These are phyloP conservation scores for Microtus montanus DNA, from an alignment of 2,113 vertebrate species.

Conservation along the genomic window DNA sequence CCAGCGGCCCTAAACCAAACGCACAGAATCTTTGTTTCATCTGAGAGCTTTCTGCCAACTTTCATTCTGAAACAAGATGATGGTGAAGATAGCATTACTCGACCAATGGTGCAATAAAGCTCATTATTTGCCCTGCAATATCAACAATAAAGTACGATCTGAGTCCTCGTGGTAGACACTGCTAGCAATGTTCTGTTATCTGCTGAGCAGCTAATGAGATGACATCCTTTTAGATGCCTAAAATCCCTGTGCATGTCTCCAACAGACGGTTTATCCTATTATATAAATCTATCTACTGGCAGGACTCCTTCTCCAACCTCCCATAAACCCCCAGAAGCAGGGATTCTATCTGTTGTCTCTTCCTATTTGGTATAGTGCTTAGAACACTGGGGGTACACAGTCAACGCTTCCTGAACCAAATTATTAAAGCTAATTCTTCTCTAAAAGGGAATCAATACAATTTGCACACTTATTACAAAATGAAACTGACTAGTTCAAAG, in stretches of 20 bases:
- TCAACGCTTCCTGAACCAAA: constrained; percentile 14
- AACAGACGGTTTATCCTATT: not conserved
- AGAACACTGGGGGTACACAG: not conserved
- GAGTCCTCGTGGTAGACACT: not conserved
- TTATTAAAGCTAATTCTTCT: constrained; percentile 9
- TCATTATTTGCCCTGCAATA: not conserved
- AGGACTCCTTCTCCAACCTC: not conserved
- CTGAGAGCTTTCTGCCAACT: constrained; percentile 6
- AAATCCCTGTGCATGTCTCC: not conserved
- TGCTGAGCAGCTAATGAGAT: not conserved
- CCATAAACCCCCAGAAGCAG: not conserved
- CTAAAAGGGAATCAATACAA: constrained; percentile 35
- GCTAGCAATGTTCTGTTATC: not conserved
- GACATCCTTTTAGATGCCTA: not conserved
- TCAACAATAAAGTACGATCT: not conserved
- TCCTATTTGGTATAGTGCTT: not conserved
- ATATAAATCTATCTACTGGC: not conserved
- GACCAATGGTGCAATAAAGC: not conserved
- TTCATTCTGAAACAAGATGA: not conserved
- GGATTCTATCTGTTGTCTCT: not conserved
- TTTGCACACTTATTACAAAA: not conserved
- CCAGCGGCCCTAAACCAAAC: not conserved
- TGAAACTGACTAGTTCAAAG: constrained; percentile 37
- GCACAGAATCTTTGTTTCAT: not conserved
- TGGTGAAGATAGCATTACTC: not conserved